Percentiles rank a stretch among this genome's conserved stretches.
phyloP scores from a whole-genome alignment of 2,888 invertebrate species.

The Xestia c-nigrum region DNA sequence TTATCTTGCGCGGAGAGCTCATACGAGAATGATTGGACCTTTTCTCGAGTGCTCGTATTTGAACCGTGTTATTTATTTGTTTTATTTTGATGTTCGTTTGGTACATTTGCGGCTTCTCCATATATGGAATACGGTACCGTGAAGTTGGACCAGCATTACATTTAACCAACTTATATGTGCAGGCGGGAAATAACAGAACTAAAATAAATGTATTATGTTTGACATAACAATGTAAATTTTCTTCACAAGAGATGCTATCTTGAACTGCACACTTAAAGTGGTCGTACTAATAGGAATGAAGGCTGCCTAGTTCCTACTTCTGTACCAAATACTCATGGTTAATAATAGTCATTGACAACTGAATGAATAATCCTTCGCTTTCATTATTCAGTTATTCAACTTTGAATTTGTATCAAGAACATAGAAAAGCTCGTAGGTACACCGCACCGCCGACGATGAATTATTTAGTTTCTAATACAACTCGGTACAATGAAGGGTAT shows the following conservation, averaged over 20 bases:
- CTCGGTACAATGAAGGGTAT: not conserved
- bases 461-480: constrained; percentile 18
- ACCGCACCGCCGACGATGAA: constrained; percentile 6
- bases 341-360: not conserved
- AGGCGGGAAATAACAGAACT: too few relatives aligned
- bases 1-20: constrained; percentile 35
- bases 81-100: constrained; percentile 30
- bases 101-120: not conserved
- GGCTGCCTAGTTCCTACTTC: not conserved
- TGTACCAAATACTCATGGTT: not conserved
- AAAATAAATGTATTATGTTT: too few relatives aligned
- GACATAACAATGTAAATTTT: too few relatives aligned
- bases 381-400: not conserved
- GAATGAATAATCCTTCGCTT: not conserved
- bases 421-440: constrained; percentile 11
- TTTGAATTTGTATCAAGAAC: constrained; percentile 18
- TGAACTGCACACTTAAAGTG: too few relatives aligned
- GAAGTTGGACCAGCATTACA: not conserved
- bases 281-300: not conserved
- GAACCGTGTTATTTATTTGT: constrained; percentile 22
- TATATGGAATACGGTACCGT: not conserved
- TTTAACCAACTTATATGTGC: too few relatives aligned
- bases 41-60: constrained; percentile 32
- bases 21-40: constrained; percentile 31
- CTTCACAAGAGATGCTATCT: too few relatives aligned